Conservation (phyloP, 2,797 vertebrate species). For the Otolemur crassicaudatus region DNA sequence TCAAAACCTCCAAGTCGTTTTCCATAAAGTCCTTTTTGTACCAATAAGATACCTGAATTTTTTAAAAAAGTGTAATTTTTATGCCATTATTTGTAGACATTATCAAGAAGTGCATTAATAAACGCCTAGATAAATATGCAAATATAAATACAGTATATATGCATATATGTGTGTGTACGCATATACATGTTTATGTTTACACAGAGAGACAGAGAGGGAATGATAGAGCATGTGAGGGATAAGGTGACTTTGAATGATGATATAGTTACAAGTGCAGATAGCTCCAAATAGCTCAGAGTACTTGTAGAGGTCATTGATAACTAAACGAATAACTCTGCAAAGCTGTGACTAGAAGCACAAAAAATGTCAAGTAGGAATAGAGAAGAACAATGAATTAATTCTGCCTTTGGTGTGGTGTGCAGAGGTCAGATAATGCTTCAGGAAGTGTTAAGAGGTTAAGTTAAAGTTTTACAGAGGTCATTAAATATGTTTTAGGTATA, state of each 20-base stretch:
- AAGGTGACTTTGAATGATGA: background rate
- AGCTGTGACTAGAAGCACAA: background rate
- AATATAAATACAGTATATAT: background rate
- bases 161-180: background rate
- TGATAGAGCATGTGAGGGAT: background rate
- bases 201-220: background rate
- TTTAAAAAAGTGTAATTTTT: background rate
- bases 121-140: background rate
- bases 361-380: background rate
- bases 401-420: background rate
- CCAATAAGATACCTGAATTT: background rate
- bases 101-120: background rate
- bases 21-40: background rate
- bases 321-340: background rate
- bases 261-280: background rate
- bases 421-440: background rate
- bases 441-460: background rate
- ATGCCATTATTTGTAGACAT: background rate
- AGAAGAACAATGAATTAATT: background rate
- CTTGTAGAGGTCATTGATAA: background rate
- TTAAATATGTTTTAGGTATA: background rate
- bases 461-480: background rate
- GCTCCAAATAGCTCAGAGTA: background rate
- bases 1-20: background rate
- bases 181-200: background rate